Conservation (phyloP, 1,140 invertebrate species). For the Chelonus insularis region DNA sequence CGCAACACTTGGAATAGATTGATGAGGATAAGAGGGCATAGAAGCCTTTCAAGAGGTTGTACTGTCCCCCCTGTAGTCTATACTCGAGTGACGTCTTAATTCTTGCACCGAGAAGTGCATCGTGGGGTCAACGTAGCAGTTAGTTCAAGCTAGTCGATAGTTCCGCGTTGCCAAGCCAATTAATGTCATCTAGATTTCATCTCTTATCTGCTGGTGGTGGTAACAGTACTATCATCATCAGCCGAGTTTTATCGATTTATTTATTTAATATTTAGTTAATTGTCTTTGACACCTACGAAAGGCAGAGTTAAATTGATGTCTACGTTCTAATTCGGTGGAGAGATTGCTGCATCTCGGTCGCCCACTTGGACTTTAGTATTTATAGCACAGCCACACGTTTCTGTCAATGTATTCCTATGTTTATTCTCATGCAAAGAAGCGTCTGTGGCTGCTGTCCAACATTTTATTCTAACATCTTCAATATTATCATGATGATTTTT, state of each 20-base stretch:
- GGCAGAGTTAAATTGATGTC: slow-evolving; percentile 25
- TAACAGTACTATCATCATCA: no score
- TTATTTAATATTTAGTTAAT: background rate
- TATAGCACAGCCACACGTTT: slow-evolving; percentile 31
- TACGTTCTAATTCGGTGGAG: slow-evolving; percentile 31
- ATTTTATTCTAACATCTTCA: background rate
- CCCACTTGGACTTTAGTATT: slow-evolving; percentile 33
- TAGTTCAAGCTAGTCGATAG: slow-evolving; percentile 14
- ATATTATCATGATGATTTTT: background rate
- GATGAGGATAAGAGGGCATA: slow-evolving; percentile 22
- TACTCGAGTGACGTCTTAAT: slow-evolving; percentile 23
- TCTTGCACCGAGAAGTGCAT: slow-evolving; percentile 12
- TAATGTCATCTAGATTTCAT: slow-evolving; percentile 22
- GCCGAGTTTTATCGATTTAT: no score
- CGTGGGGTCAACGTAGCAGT: slow-evolving; percentile 19
- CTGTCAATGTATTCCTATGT: slow-evolving; percentile 28
- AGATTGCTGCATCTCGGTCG: slow-evolving; percentile 31
- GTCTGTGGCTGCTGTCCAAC: slow-evolving; percentile 13
- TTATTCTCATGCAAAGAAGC: slow-evolving; percentile 16
- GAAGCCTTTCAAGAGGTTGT: slow-evolving; percentile 27
- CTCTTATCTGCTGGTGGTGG: no score
- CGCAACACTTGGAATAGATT: slow-evolving; percentile 23
- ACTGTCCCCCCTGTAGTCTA: background rate
- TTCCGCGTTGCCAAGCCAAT: slow-evolving; percentile 28
- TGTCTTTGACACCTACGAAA: background rate